Percentiles rank a stretch among this genome's conserved stretches.
Evolutionary conservation across 1,140 invertebrate genomes (phyloP).

Genomic region (Pogonus chalceus): DNA sequence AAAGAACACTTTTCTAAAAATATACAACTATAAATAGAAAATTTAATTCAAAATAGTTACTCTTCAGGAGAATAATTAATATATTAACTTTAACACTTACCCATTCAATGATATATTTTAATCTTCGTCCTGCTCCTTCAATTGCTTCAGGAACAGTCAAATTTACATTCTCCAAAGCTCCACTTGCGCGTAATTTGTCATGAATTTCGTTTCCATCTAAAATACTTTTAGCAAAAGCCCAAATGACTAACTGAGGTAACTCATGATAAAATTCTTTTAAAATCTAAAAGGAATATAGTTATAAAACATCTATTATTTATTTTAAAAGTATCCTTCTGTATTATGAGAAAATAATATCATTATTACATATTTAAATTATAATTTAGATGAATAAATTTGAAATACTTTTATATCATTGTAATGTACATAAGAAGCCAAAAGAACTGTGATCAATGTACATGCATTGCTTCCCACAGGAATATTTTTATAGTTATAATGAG

Average conservation of each 20-base stretch:
- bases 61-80: no score
- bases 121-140: constrained; percentile 21
- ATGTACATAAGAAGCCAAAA: constrained; percentile 26
- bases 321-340: neutral
- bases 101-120: constrained; percentile 27
- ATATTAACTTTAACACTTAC: constrained; percentile 16
- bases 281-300: constrained; percentile 11
- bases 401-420: constrained; percentile 18
- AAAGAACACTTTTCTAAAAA: constrained; percentile 27
- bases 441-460: constrained; percentile 30
- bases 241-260: constrained; percentile 18
- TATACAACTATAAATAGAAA: neutral
- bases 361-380: no score
- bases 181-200: constrained; percentile 22
- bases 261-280: constrained; percentile 16
- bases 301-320: constrained; percentile 12
- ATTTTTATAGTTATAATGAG: constrained; percentile 26
- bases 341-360: no score
- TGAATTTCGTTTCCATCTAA: constrained; percentile 31
- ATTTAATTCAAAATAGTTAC: neutral
- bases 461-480: constrained; percentile 27
- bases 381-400: neutral
- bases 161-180: constrained; percentile 26
- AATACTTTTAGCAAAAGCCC: constrained; percentile 23
- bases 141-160: constrained; percentile 32